Conservation (phyloP, 1,140 invertebrate genomes). For the Pseudomyrmex cubaensis region DNA sequence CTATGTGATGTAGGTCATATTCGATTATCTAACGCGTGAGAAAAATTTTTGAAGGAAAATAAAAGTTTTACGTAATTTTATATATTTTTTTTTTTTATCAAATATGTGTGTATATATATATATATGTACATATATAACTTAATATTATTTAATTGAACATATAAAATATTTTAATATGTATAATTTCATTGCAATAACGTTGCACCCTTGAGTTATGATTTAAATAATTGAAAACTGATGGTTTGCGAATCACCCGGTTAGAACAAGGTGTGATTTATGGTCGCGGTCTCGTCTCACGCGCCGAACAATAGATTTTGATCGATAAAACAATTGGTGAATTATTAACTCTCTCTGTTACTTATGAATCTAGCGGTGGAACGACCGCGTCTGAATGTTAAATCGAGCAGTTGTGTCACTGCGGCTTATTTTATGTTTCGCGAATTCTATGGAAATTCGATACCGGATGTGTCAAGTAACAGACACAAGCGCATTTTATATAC, state of each 20-base stretch:
- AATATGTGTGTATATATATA: too few relatives aligned
- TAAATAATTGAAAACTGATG: background rate
- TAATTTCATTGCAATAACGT: too few relatives aligned
- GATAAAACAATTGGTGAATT: slow-evolving; percentile 4
- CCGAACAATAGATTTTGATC: background rate
- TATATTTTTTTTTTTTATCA: too few relatives aligned
- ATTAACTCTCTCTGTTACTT: slow-evolving; percentile 3
- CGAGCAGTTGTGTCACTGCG: background rate
- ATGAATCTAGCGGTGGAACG: background rate
- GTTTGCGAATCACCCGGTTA: background rate
- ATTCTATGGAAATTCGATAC: slow-evolving; percentile 17
- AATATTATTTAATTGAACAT: too few relatives aligned
- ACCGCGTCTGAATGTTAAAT: background rate
- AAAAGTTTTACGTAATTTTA: too few relatives aligned
- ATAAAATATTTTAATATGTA: too few relatives aligned
- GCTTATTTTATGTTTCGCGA: slow-evolving; percentile 6
- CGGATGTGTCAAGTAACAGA: slow-evolving; percentile 7
- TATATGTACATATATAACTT: too few relatives aligned
- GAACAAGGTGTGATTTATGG: background rate
- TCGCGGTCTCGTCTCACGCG: background rate
- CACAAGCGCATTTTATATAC: background rate
- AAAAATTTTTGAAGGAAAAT: too few relatives aligned
- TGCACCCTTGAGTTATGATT: background rate
- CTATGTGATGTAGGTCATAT: too few relatives aligned
- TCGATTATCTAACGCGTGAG: too few relatives aligned